Base-by-base conservation (phyloP, 2,113 vertebrate genomes). In the Pseudorectes ferrugineus region DNA sequence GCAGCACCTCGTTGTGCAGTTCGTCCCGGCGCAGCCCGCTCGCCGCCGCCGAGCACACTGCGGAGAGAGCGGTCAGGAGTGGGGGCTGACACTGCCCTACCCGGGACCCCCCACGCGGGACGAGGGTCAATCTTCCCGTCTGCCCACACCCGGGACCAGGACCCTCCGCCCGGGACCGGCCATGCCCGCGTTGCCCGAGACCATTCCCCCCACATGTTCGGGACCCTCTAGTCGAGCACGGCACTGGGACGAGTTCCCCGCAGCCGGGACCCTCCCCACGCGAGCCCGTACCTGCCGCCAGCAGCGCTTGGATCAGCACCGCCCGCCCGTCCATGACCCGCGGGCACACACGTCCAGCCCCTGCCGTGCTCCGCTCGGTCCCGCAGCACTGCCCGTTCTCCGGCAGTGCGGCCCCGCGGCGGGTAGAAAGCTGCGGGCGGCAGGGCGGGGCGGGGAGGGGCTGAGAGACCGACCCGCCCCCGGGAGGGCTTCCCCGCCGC, bases 271-370 rank as follows among this genome's bases (percentile, higher is more conserved):
- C 33, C 4, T 45, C 42, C 18, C 33, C 81, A 15, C 7, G 11
- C 26, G 36, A 51, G 68, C 1, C 57, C 52, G 45, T 52, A 98
- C 98, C 97, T 97, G 98, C 95, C 43, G 96, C 96, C 93, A 98
- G 81, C 79, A 98, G 80, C 46, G 96, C 89, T 71, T 97, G 94
- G 79, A 95, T 88, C 84, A 96, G 95, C 83, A 89, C 86, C 86
- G 88, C 93, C 94, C 96, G 95, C 54, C 85, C 82, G 73, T 92
- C 84, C 91, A 91, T 75, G 63, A 38, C 55, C 81, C 36, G 7
- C 80, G 62, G 66, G 36, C 49, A 11, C 87, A 24, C 59, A 3
- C 29, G 54, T 49, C 49, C 65, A 33, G 28, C 18, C 12, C 0
- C 38, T 1, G 20, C 77, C 18, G 6, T 5, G 57, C 68, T 59